phyloP scores from a whole-genome alignment of 2,113 vertebrate species.

The Tragelaphus buxtoni region DNA sequence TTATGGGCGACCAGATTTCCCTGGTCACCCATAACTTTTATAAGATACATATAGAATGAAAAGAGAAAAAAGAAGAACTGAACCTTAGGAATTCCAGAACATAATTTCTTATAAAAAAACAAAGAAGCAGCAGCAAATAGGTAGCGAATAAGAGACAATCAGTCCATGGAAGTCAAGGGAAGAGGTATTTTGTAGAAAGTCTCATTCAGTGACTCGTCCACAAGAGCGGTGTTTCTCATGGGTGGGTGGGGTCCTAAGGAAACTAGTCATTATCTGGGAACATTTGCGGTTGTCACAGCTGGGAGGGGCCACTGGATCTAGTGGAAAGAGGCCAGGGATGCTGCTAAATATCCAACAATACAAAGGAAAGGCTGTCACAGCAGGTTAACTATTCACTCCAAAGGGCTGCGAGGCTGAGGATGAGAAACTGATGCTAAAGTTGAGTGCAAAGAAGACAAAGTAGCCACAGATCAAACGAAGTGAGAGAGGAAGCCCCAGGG shows the following conservation, averaged over 20 bases:
- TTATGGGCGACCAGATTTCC: neutral
- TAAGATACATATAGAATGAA: neutral
- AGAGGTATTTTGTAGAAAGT: neutral
- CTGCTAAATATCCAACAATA: neutral
- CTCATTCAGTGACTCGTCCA: neutral
- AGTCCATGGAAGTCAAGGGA: neutral
- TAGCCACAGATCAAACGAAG: neutral
- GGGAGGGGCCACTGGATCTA: neutral
- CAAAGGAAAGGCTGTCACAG: neutral
- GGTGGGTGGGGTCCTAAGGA: neutral
- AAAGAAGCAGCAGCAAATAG: neutral
- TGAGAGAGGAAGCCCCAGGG: neutral
- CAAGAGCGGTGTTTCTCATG: rapidly evolving
- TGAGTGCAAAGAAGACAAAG: neutral
- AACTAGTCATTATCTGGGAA: neutral
- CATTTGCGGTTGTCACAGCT: neutral
- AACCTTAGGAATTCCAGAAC: neutral
- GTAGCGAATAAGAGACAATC: too few species aligned
- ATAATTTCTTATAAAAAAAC: neutral
- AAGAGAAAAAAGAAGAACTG: neutral
- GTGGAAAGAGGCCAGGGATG: neutral
- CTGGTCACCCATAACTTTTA: neutral
- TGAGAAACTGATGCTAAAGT: neutral
- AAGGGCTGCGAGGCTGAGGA: neutral
- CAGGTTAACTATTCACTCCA: too few species aligned